Base-by-base conservation (phyloP, 2,113 vertebrate genomes). In the Pomatorhinus ruficollis region DNA sequence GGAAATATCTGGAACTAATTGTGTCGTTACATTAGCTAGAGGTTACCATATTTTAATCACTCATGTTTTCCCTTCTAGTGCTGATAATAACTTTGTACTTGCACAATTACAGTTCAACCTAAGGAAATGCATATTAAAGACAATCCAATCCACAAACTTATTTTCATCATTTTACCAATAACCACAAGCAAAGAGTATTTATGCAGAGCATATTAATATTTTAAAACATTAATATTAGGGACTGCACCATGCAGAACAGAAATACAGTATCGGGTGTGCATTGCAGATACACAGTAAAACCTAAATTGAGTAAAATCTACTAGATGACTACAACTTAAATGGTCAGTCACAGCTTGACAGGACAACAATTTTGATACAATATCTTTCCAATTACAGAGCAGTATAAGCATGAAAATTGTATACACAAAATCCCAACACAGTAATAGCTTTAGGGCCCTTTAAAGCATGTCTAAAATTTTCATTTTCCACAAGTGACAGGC, bases 31-130 rank as follows among this genome's bases (percentile, higher is more conserved):
- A 56, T 63, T 84, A 90, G 37, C 44, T 83, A 88, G 44, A 83
- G 81, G 37, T 87, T 88, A 80, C 33, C 57, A 7, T 69, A 70
- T 79, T 94, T 86, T 90, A 97, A 94, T 94, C 12, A 63, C 23
- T 69, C 22, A 23, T 24, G 28, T 59, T 83, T 80, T 91, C 37
- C 76, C 87, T 95, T 5, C 0, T 54, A 94, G 83, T 5, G 3
- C 35, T 76, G 25, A 87, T 92, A 95, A 70, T 71, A 68, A 87
- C 93, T 95, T 93, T 87, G 49, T 66, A 78, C 61, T 92, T 83
- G 35, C 25, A 84, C 57, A 95, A 82, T 61, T 95, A 78, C 52
- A 60, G 64, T 90, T 94, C 59, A 90, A 69, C 45, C 22, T 60
- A 49, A 83, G 64, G 77, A 91, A 77, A 63, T 23, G 15, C 64